phyloP scores from a whole-genome alignment of 2,113 vertebrate species.

The Crypturellus undulatus region DNA sequence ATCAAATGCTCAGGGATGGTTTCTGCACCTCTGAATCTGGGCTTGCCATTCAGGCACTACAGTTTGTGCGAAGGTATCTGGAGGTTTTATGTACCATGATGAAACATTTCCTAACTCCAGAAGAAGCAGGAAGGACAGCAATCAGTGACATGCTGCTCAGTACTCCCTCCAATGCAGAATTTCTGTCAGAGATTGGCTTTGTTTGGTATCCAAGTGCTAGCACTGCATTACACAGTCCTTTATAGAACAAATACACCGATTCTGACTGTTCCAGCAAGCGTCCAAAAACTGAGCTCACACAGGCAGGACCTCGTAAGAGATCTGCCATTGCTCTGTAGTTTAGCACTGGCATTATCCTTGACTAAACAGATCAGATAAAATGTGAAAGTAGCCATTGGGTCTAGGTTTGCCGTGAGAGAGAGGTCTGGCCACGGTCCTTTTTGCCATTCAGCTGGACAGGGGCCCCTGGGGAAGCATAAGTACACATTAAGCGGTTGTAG shows the following conservation, averaged over 20 bases:
- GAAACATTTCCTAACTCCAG: background rate
- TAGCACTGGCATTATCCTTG: slow-evolving; percentile 21
- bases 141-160: accelerated
- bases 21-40: background rate
- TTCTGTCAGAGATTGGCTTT: background rate
- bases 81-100: background rate
- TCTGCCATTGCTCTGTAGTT: background rate
- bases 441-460: slow-evolving; percentile 51
- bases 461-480: slow-evolving; percentile 37
- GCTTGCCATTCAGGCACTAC: background rate
- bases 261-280: background rate
- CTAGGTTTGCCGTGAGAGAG: slow-evolving; percentile 16
- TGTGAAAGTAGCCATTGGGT: slow-evolving; percentile 29
- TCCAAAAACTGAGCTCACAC: background rate
- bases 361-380: slow-evolving; percentile 33
- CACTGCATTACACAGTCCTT: background rate
- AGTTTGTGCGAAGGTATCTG: background rate
- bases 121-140: background rate
- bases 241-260: background rate
- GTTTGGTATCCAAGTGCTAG: background rate
- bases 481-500: slow-evolving; percentile 28
- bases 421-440: background rate
- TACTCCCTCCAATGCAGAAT: background rate
- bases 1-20: background rate
- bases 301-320: background rate